phyloP scores from a whole-genome alignment of 2,797 vertebrate species.

The Propithecus deckenii region DNA sequence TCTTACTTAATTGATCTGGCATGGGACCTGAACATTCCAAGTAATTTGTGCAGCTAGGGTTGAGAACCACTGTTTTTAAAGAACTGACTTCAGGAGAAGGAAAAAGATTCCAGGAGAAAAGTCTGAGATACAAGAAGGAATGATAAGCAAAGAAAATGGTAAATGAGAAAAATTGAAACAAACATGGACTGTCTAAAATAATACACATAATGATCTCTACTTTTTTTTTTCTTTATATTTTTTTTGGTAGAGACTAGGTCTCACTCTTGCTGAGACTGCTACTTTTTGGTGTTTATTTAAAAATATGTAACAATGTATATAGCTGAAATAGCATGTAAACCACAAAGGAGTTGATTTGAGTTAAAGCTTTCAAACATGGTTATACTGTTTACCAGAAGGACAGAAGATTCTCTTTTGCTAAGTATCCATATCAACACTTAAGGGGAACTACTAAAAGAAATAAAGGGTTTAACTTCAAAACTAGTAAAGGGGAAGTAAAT shows the following conservation, averaged over 20 bases:
- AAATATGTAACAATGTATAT: background rate
- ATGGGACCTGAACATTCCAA: background rate
- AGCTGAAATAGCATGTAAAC: background rate
- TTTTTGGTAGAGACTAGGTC: no score
- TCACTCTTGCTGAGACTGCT: no score
- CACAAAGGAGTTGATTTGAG: background rate
- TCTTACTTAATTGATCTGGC: background rate
- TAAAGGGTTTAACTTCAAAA: background rate
- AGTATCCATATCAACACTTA: background rate
- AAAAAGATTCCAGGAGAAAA: background rate
- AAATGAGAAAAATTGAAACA: conserved; percentile 5
- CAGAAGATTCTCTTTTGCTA: conserved; percentile 13
- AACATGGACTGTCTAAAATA: background rate
- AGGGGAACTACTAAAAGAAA: background rate
- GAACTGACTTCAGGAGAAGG: background rate
- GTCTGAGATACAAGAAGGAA: background rate
- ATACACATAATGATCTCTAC: background rate
- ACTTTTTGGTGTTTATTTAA: background rate
- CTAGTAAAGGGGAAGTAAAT: background rate
- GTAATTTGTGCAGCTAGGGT: background rate
- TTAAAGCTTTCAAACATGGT: background rate
- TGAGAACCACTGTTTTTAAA: background rate
- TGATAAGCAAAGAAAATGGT: background rate
- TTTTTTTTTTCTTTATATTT: no score
- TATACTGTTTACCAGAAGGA: background rate